Evolutionary conservation across 2,888 invertebrate genomes (phyloP).

Genomic region (Scaptomyza parva): DNA sequence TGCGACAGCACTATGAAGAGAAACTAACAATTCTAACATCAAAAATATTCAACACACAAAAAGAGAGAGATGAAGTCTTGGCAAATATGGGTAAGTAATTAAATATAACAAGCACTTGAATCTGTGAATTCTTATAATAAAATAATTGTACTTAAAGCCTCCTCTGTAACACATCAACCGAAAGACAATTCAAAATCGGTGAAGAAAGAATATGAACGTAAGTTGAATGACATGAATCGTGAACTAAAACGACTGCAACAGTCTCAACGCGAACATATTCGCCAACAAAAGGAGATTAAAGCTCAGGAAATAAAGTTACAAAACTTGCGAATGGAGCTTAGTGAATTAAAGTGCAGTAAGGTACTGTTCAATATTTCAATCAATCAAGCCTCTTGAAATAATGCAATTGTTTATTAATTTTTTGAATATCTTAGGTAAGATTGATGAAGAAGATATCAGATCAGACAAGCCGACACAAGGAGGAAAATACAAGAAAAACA

Average conservation of each 20-base stretch:
- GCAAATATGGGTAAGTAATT: constrained; percentile 84
- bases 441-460: constrained; percentile 97
- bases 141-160: constrained; percentile 33
- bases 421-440: constrained; percentile 86
- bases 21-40: constrained; percentile 93
- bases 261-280: constrained; percentile 95
- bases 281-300: constrained; percentile 91
- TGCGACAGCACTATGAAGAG: constrained; percentile 96
- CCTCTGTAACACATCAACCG: constrained; percentile 58
- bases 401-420: not conserved
- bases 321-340: constrained; percentile 89
- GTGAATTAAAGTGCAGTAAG: constrained; percentile 93
- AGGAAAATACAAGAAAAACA: constrained; percentile 91
- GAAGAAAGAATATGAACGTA: constrained; percentile 95
- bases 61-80: constrained; percentile 95
- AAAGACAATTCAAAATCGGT: constrained; percentile 91
- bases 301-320: constrained; percentile 91
- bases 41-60: constrained; percentile 94
- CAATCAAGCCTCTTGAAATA: not conserved
- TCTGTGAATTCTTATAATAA: constrained; percentile 9
- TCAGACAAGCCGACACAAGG: constrained; percentile 93
- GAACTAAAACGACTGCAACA: constrained; percentile 93
- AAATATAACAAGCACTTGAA: not conserved
- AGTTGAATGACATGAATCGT: constrained; percentile 92
- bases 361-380: constrained; percentile 83